Percentiles rank a stretch among this genome's conserved stretches.
phyloP scores from a whole-genome alignment of 2,797 vertebrate genomes.

The Danio albolineatus region DNA sequence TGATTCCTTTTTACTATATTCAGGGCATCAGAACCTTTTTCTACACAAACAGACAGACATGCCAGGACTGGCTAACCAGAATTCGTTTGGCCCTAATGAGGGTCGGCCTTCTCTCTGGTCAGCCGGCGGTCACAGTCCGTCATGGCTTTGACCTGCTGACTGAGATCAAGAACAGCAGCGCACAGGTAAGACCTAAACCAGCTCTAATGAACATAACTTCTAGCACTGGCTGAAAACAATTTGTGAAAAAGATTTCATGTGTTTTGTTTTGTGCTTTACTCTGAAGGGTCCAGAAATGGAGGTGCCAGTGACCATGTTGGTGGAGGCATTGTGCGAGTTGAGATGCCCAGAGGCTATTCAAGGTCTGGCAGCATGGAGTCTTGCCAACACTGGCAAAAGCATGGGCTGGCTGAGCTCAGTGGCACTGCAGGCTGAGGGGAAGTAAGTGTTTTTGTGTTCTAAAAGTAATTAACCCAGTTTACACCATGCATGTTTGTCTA shows the following conservation, averaged over 20 bases:
- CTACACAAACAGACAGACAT: conserved; percentile 97
- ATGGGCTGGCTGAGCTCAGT: conserved; percentile 92
- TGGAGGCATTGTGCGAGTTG: conserved; percentile 95
- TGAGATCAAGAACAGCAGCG: conserved; percentile 91
- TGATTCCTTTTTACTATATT: conserved; percentile 26
- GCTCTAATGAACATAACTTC: not conserved
- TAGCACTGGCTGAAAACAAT: not conserved
- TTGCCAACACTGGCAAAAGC: conserved; percentile 84
- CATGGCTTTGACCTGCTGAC: conserved; percentile 96
- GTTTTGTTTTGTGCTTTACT: not conserved
- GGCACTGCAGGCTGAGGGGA: conserved; percentile 93
- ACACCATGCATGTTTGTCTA: not conserved
- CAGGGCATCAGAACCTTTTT: conserved; percentile 97
- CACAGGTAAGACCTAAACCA: conserved; percentile 80
- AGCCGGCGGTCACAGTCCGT: conserved; percentile 95
- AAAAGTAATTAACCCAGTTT: not conserved
- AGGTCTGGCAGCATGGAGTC: conserved; percentile 92
- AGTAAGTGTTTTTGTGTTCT: conserved; percentile 76
- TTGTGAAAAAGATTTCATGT: not conserved
- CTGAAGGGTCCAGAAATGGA: conserved; percentile 91
- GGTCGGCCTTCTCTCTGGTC: conserved; percentile 95
- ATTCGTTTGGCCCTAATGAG: conserved; percentile 97
- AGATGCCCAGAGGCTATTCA: conserved; percentile 97
- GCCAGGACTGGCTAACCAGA: conserved; percentile 96
- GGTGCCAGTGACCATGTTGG: conserved; percentile 92